Conservation (phyloP, 2,113 vertebrate genomes). For the Hirundichthys speculiger region DNA sequence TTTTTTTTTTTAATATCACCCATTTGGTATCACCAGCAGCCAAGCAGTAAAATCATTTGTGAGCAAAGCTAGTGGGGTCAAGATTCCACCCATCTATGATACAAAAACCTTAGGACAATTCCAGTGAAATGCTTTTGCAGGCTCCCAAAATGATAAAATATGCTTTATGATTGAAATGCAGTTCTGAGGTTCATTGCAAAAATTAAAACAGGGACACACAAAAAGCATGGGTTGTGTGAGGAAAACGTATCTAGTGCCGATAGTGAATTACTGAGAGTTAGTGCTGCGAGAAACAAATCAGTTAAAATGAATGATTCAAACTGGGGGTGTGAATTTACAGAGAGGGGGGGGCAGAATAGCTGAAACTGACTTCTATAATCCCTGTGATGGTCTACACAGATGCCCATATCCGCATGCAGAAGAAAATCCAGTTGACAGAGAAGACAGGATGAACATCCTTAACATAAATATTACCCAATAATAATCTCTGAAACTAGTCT, state of each 20-base stretch:
- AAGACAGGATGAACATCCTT: not conserved
- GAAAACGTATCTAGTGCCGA: too few species aligned
- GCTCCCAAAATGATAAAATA: conserved; percentile 14
- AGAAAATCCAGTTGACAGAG: not conserved
- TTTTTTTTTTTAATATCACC: conserved; percentile 26
- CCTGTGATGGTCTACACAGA: too few species aligned
- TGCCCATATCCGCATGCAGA: not conserved
- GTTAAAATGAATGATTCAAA: too few species aligned
- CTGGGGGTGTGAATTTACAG: too few species aligned
- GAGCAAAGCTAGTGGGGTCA: conserved; percentile 7
- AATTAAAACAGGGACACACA: too few species aligned
- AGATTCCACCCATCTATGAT: conserved; percentile 16
- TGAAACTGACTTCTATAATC: too few species aligned
- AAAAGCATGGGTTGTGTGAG: too few species aligned
- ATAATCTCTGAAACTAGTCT: conserved; percentile 59
- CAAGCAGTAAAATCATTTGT: not conserved
- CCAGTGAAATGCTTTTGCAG: conserved; percentile 21
- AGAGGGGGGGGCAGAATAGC: too few species aligned
- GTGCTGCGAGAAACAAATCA: not conserved
- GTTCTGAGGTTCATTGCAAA: too few species aligned
- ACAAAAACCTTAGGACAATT: conserved; percentile 4
- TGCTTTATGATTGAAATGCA: not conserved
- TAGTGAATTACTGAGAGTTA: too few species aligned
- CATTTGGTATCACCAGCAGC: conserved; percentile 18
- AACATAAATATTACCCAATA: conserved; percentile 10